A percentile compares a stretch with the other conserved stretches of the same genome.
Conservation (phyloP, 2,888 invertebrate genomes). For the Acrobasis repandana region DNA sequence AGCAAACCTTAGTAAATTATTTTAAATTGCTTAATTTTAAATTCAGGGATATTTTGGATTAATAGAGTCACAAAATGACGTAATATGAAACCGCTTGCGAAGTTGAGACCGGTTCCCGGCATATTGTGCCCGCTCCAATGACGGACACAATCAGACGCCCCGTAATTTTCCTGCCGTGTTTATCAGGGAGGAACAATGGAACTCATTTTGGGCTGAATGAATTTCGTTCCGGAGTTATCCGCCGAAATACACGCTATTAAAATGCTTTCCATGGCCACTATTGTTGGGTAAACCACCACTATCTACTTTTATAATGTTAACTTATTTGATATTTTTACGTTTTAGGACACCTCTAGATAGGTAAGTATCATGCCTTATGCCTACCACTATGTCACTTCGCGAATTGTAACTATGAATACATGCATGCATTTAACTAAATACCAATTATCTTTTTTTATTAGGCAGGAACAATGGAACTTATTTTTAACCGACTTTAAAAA, state of each 20-base stretch:
- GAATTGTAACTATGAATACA: too few species aligned
- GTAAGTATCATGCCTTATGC: too few species aligned
- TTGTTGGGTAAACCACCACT: conserved; percentile 22
- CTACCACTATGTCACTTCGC: too few species aligned
- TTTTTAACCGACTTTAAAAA: too few species aligned
- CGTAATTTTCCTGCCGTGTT: conserved; percentile 78
- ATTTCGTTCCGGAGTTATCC: conserved; percentile 69
- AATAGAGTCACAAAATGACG: not conserved
- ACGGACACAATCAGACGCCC: conserved; percentile 59
- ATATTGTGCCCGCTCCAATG: conserved; percentile 54
- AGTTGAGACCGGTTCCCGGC: too few species aligned
- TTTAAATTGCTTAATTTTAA: too few species aligned
- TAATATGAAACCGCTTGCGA: not conserved
- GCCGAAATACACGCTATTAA: conserved; percentile 70
- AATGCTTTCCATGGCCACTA: conserved; percentile 48
- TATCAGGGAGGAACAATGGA: conserved; percentile 71
- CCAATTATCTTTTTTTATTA: not conserved
- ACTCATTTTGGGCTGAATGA: conserved; percentile 76
- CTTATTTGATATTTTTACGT: too few species aligned
- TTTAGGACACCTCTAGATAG: too few species aligned
- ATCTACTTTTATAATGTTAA: conserved; percentile 14
- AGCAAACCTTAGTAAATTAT: too few species aligned
- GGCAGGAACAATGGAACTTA: too few species aligned
- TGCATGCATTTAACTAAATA: too few species aligned
- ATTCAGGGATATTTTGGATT: too few species aligned